These are phyloP conservation scores for Capricornis sumatraensis DNA, from an alignment of 2,113 vertebrate genomes.

Conservation along the genomic window DNA sequence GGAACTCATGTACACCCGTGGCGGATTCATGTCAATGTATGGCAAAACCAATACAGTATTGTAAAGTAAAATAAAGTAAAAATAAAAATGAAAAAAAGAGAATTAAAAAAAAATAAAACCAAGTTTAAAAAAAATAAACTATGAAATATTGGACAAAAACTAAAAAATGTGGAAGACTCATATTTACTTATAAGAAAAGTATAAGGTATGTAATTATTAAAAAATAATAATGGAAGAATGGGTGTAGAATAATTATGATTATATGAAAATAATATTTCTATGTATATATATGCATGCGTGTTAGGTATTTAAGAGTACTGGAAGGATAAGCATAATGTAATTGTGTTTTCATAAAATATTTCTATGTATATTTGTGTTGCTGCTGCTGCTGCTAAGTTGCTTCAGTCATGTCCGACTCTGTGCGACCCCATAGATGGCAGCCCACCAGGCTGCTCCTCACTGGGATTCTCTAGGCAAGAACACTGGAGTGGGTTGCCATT, in stretches of 20 bases:
- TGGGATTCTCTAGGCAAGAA: too few relatives aligned
- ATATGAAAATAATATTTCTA: background rate
- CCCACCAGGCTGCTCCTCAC: too few relatives aligned
- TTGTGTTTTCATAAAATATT: background rate
- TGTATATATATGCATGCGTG: background rate
- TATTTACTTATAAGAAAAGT: background rate
- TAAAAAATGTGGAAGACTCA: background rate
- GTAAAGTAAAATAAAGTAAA: too few relatives aligned
- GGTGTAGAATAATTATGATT: background rate
- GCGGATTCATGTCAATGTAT: too few relatives aligned
- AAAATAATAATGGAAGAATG: background rate
- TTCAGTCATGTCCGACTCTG: too few relatives aligned
- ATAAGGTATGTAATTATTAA: background rate
- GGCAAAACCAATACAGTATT: too few relatives aligned
- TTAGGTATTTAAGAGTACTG: background rate
- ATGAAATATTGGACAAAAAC: background rate
- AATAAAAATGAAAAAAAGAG: too few relatives aligned
- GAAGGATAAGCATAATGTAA: background rate
- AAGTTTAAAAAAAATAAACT: background rate
- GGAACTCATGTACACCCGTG: too few relatives aligned
- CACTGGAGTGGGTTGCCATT: too few relatives aligned
- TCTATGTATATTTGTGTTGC: background rate
- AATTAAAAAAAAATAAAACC: too few relatives aligned
- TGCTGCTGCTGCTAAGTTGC: too few relatives aligned
- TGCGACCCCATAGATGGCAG: too few relatives aligned